phyloP scores from a whole-genome alignment of 1,140 invertebrate species.

The Ptiloglossa arizonensis region DNA sequence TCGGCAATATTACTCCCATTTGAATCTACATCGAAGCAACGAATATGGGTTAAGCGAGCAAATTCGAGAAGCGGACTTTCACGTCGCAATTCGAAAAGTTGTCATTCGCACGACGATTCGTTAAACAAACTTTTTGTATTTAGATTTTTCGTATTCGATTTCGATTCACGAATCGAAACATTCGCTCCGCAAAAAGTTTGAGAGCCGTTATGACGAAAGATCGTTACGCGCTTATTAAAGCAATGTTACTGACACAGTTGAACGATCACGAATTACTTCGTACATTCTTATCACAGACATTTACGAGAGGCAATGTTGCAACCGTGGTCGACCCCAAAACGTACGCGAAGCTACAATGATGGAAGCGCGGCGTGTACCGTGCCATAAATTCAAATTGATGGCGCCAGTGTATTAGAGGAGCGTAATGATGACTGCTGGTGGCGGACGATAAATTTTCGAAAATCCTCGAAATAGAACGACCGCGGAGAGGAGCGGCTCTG shows the following conservation, averaged over 20 bases:
- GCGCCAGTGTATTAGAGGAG: constrained; percentile 26
- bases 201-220: neutral
- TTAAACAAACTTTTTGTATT: no score
- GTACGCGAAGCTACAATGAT: neutral
- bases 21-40: no score
- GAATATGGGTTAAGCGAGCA: no score
- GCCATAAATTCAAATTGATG: constrained; percentile 24
- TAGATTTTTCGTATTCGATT: no score
- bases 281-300: constrained; percentile 19
- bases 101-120: no score
- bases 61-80: no score
- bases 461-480: constrained; percentile 63
- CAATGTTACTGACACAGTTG: neutral
- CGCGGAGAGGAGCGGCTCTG: constrained; percentile 22
- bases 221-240: neutral
- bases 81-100: no score
- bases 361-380: neutral
- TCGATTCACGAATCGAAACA: no score
- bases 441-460: constrained; percentile 45
- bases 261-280: neutral
- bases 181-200: no score
- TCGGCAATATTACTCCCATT: no score
- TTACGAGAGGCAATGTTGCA: constrained; percentile 3
- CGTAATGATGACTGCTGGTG: constrained; percentile 26
- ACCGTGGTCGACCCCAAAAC: neutral